These are phyloP conservation scores for Catocala nupta DNA, from an alignment of 2,888 invertebrate species.

Conservation along the genomic window DNA sequence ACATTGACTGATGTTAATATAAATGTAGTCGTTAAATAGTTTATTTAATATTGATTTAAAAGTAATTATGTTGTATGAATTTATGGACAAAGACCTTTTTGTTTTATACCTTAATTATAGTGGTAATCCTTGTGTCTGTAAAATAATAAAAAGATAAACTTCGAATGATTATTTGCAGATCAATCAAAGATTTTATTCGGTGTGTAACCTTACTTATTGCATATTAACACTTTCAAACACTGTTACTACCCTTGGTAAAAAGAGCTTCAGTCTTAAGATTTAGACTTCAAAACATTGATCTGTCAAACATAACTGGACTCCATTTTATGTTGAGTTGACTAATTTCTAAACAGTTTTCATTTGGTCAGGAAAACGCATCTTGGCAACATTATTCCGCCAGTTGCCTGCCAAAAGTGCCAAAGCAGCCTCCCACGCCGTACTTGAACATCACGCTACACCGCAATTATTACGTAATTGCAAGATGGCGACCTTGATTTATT, in stretches of 20 bases:
- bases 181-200: neutral
- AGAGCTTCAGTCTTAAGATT: too few relatives aligned
- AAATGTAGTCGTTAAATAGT: neutral
- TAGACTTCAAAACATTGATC: too few relatives aligned
- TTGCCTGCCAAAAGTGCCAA: slow-evolving; percentile 26
- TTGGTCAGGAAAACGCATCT: slow-evolving; percentile 39
- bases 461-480: slow-evolving; percentile 47
- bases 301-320: neutral
- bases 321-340: slow-evolving; percentile 5
- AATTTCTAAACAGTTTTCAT: slow-evolving; percentile 14
- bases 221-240: too few relatives aligned
- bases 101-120: too few relatives aligned
- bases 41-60: neutral
- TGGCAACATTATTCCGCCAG: slow-evolving; percentile 35
- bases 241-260: too few relatives aligned
- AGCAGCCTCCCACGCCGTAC: slow-evolving; percentile 34
- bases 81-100: too few relatives aligned
- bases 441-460: slow-evolving; percentile 29
- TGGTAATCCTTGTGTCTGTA: neutral
- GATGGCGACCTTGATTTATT: slow-evolving; percentile 45
- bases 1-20: slow-evolving; percentile 8
- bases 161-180: neutral
- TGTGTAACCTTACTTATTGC: neutral
- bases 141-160: too few relatives aligned
- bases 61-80: too few relatives aligned